These are phyloP conservation scores for Panagrolaimus sp. DNA, from an alignment of 1,140 invertebrate species.

Conservation along the genomic window DNA sequence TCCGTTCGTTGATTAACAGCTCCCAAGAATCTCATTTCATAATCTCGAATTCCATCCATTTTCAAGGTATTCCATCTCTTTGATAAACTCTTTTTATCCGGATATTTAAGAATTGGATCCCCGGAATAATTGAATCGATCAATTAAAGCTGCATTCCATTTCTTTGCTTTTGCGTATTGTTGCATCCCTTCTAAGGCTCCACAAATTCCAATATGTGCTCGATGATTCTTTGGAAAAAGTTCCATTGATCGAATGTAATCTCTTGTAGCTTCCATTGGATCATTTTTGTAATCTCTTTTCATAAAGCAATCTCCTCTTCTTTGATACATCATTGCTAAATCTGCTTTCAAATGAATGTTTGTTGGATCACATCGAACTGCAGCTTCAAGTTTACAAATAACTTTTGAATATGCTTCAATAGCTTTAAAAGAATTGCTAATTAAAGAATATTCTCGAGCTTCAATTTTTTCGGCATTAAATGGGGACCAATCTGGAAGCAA, in stretches of 20 bases:
- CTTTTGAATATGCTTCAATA: too few species aligned
- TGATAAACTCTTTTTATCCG: neutral
- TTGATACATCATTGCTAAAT: too few species aligned
- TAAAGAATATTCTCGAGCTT: too few species aligned
- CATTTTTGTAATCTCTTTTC: too few species aligned
- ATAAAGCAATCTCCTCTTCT: too few species aligned
- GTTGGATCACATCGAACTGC: too few species aligned
- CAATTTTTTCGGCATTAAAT: too few species aligned
- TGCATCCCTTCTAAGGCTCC: neutral
- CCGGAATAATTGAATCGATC: neutral
- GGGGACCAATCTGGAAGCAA: too few species aligned
- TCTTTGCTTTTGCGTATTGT: neutral
- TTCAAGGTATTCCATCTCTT: slow-evolving; percentile 20
- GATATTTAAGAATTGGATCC: neutral
- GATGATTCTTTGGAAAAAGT: neutral
- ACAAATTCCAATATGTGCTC: neutral
- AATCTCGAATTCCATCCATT: slow-evolving; percentile 21
- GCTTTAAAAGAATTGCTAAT: too few species aligned
- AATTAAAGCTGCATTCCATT: neutral
- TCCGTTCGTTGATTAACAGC: slow-evolving; percentile 33
- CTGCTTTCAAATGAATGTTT: too few species aligned
- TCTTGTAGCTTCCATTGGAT: neutral
- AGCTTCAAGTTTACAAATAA: too few species aligned
- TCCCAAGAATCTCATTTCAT: slow-evolving; percentile 22
- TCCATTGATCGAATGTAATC: slow-evolving; percentile 11